Evolutionary conservation across 2,113 vertebrate species (phyloP).

Genomic region (Myiopsitta monachus): DNA sequence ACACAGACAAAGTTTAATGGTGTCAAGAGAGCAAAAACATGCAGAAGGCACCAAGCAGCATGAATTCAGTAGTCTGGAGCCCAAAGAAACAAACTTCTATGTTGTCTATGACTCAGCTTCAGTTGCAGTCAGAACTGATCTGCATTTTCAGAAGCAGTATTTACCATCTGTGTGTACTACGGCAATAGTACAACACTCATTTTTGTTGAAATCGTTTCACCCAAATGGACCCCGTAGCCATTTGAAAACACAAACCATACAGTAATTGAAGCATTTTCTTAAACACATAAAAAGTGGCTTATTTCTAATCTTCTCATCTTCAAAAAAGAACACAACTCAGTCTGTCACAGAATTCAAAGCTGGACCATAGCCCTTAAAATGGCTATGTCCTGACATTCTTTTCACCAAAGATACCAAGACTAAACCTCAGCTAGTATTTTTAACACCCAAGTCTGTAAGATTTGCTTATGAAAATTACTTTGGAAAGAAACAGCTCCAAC

Average conservation of each 20-base stretch:
- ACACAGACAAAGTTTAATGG: neutral
- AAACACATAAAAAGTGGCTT: neutral
- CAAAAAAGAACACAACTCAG: neutral
- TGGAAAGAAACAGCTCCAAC: neutral
- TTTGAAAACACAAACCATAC: neutral
- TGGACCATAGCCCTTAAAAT: rapidly evolving
- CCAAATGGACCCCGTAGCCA: neutral
- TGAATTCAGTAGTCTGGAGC: neutral
- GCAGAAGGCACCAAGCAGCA: neutral
- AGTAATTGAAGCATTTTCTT: neutral
- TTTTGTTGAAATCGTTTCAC: neutral
- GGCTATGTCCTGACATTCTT: neutral
- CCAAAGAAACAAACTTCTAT: neutral
- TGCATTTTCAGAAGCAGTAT: neutral
- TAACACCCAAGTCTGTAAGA: neutral
- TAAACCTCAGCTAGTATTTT: neutral
- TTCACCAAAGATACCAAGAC: neutral
- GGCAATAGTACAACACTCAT: neutral
- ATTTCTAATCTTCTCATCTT: neutral
- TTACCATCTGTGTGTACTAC: neutral
- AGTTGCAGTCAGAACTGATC: neutral
- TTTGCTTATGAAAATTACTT: neutral
- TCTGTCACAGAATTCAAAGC: neutral
- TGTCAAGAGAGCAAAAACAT: neutral
- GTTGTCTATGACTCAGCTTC: neutral